Evolutionary conservation across 2,113 vertebrate species (phyloP), one percentile per base, ranked within the genome.

Genomic region (Podocnemis expansa): DNA sequence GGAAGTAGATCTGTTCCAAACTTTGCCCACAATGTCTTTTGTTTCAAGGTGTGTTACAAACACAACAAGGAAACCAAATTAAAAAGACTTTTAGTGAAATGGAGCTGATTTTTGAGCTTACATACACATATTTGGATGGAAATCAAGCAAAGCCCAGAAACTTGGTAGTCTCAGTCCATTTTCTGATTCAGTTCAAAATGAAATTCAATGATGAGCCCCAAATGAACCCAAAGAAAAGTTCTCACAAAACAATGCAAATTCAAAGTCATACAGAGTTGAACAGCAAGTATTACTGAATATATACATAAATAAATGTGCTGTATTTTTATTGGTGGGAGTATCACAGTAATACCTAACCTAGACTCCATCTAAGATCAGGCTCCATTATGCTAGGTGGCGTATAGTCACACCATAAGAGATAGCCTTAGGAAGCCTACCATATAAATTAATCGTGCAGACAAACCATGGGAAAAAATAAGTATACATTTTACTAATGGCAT

Each of bases 101-200:
- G 1, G 2, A 89, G 90, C 51, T 51, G 79, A 89, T 56, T 7
- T 90, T 86, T 3, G 24, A 43, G 84, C 87, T 87, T 92, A 92
- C 91, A 89, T 82, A 80, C 70, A 31, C 76, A 67, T 55, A 10
- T 82, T 13, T 89, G 94, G 93, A 85, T 8, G 4, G 1, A 60
- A 55, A 89, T 89, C 90, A 96, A 93, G 89, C 0, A 21, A 67
- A 3, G 84, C 93, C 94, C 92, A 85, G 84, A n/a, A 89, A 22
- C 55, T 80, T 91, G 76, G 88, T 82, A 87, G 79, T 67, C 96
- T 78, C 16, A 10, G 80, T 84, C 78, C 92, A 86, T 93, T 95
- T 80, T 93, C 67, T 84, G 54, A 27, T 75, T 82, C 79, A 27
- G 75, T 70, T 75, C 0, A 49, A 54, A 76, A 49, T 11, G 56